Percentiles rank a stretch among this genome's conserved stretches.
Evolutionary conservation across 2,888 invertebrate genomes (phyloP).

Genomic region (Diarsia dahlii): DNA sequence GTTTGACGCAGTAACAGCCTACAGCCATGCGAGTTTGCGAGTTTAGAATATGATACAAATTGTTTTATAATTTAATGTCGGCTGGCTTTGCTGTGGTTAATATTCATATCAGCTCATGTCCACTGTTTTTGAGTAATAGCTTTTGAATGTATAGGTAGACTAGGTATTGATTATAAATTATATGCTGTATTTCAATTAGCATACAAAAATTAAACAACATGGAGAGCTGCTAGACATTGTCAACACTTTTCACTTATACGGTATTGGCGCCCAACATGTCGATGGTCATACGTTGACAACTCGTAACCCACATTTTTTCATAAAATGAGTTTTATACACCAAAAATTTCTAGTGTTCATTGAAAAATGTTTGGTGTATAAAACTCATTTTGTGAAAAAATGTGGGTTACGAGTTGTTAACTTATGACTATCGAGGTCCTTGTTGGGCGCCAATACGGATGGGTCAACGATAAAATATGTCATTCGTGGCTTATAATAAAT

Average conservation of each 20-base stretch:
- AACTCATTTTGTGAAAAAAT: too few species aligned
- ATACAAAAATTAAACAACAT: not conserved
- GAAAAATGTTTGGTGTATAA: too few species aligned
- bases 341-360: too few species aligned
- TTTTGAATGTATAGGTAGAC: slow-evolving; percentile 3
- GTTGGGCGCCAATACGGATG: not conserved
- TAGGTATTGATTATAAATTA: not conserved
- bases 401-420: too few species aligned
- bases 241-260: too few species aligned
- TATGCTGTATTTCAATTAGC: not conserved
- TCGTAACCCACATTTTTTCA: too few species aligned
- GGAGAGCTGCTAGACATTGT: not conserved
- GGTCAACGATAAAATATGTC: too few species aligned
- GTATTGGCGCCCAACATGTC: slow-evolving; percentile 21
- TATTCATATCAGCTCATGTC: slow-evolving; percentile 14
- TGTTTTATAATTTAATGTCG: slow-evolving; percentile 31
- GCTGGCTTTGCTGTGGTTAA: not conserved
- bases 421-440: not conserved
- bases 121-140: not conserved
- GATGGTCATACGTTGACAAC: too few species aligned
- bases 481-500: too few species aligned
- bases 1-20: slow-evolving; percentile 13
- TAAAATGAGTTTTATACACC: too few species aligned
- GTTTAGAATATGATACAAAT: slow-evolving; percentile 14
- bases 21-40: slow-evolving; percentile 3